phyloP scores from a whole-genome alignment of 2,888 invertebrate species.

The Heliconius sara region DNA sequence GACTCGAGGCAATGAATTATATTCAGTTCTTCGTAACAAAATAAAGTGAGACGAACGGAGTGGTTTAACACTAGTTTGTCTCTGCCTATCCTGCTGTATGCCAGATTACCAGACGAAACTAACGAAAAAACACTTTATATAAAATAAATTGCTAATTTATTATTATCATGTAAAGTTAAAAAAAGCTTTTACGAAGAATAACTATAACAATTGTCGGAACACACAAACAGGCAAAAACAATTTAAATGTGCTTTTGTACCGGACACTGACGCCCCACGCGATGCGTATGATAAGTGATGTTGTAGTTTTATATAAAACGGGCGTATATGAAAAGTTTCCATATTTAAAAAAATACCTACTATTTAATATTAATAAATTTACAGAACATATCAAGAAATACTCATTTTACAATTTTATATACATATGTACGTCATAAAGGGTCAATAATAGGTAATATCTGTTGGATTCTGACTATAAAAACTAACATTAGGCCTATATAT shows the following conservation, averaged over 20 bases:
- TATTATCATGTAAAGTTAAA: neutral
- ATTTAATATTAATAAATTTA: too few relatives aligned
- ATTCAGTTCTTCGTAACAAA: too few relatives aligned
- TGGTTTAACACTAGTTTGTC: too few relatives aligned
- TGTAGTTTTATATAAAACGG: conserved; percentile 40
- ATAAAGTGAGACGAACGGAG: too few relatives aligned
- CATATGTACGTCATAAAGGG: too few relatives aligned
- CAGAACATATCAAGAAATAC: too few relatives aligned
- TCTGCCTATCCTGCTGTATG: too few relatives aligned
- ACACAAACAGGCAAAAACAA: conserved; percentile 55
- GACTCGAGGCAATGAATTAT: too few relatives aligned
- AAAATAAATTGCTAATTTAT: neutral
- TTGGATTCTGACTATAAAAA: too few relatives aligned
- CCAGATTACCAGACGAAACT: neutral
- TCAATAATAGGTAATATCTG: too few relatives aligned
- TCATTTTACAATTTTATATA: too few relatives aligned
- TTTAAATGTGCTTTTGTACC: conserved; percentile 57
- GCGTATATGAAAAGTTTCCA: neutral
- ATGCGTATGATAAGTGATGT: conserved; percentile 58
- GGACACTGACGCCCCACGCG: conserved; percentile 66
- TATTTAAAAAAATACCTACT: neutral
- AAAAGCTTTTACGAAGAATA: conserved; percentile 5
- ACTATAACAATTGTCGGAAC: conserved; percentile 51
- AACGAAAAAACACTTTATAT: neutral
- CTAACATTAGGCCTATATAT: too few relatives aligned